Percentiles rank a stretch among this genome's conserved stretches.
These are phyloP conservation scores for Lasioglossum marginatum DNA, from an alignment of 2,888 invertebrate genomes.

Conservation along the genomic window DNA sequence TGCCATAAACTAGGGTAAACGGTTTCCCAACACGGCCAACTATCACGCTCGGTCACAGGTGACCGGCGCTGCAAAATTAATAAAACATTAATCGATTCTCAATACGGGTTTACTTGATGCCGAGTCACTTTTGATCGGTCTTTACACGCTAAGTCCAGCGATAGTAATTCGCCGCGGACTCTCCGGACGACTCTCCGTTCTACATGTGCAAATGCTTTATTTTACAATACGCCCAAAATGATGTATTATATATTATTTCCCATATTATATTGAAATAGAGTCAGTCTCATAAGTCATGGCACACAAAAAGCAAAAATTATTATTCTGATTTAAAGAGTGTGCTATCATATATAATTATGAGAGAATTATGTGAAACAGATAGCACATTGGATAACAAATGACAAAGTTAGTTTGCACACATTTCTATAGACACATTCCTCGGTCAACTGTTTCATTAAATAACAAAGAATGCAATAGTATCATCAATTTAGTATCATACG, in stretches of 20 bases:
- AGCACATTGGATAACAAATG: not conserved
- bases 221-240: not conserved
- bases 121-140: not conserved
- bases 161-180: not conserved
- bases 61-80: not conserved
- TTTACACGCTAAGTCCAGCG: not conserved
- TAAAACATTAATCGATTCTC: constrained; percentile 3
- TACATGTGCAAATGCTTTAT: not conserved
- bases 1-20: constrained; percentile 3
- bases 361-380: not conserved
- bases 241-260: not conserved
- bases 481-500: no score
- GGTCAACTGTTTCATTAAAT: not conserved
- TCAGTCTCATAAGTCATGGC: no score
- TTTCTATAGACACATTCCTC: not conserved
- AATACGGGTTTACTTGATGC: not conserved
- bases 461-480: not conserved
- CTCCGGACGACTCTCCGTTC: not conserved
- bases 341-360: not conserved
- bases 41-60: not conserved
- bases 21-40: not conserved
- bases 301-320: no score
- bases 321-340: not conserved
- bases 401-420: not conserved
- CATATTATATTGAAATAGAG: not conserved